phyloP scores from a whole-genome alignment of 2,113 vertebrate genomes.

The Phylloscopus trochiloides region DNA sequence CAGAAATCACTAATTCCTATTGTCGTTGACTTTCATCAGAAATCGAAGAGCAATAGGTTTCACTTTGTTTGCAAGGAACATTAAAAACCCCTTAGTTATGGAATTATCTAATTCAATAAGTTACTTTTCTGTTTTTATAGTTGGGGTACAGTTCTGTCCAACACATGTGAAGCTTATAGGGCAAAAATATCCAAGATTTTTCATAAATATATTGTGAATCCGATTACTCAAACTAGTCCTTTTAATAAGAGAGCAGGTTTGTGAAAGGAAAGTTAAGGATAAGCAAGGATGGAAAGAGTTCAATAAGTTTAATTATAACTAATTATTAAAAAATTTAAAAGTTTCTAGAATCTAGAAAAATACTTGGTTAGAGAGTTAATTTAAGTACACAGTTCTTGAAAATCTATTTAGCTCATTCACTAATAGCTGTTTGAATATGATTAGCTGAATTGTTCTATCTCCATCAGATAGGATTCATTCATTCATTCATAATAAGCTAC shows the following conservation, averaged over 20 bases:
- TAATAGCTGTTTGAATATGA: background rate
- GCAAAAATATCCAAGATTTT: background rate
- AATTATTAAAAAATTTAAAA: background rate
- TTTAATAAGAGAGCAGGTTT: background rate
- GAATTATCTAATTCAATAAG: background rate
- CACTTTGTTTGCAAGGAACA: background rate
- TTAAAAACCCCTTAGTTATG: background rate
- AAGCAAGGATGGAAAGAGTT: background rate
- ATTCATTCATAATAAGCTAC: background rate
- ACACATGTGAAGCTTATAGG: background rate
- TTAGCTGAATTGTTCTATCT: background rate
- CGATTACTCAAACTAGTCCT: background rate
- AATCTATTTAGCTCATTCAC: background rate
- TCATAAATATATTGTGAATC: background rate
- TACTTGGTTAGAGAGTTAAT: background rate
- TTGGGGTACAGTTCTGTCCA: background rate
- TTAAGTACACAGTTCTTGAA: background rate
- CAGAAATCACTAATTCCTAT: background rate
- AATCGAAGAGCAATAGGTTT: background rate
- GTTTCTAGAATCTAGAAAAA: background rate
- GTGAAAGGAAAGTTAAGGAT: background rate
- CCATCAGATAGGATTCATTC: background rate
- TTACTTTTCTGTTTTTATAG: background rate
- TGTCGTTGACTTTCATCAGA: background rate
- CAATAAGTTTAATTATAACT: background rate